A percentile compares a stretch with the other conserved stretches of the same genome.
These are phyloP conservation scores for Xenops minutus DNA, from an alignment of 2,797 vertebrate species.

Conservation along the genomic window DNA sequence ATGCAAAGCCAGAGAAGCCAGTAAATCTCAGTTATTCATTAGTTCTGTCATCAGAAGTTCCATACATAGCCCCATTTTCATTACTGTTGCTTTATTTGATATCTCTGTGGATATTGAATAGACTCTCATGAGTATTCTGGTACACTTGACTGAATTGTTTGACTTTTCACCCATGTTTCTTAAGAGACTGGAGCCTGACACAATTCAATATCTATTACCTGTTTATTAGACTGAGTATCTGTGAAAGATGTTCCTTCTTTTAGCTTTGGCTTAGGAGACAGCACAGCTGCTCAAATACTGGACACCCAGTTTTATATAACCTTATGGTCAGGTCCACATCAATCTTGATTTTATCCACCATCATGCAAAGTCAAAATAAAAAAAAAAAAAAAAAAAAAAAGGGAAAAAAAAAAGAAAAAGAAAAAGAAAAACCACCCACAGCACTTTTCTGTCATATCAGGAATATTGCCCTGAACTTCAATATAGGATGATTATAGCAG, in stretches of 20 bases:
- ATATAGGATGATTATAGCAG: not conserved
- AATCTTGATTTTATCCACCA: not conserved
- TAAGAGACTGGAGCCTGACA: not conserved
- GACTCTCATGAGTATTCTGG: not conserved
- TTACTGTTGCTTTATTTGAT: conserved; percentile 2
- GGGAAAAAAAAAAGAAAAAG: not conserved
- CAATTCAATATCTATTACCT: not conserved
- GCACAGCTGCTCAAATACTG: not conserved
- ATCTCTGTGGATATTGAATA: not conserved
- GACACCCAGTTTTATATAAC: not conserved
- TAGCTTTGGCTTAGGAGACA: not conserved
- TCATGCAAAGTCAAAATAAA: not conserved
- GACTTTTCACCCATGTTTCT: not conserved
- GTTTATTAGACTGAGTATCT: not conserved
- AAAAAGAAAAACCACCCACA: not conserved
- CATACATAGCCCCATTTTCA: not conserved
- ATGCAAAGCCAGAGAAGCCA: not conserved
- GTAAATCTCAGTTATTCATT: conserved; percentile 1
- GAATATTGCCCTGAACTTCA: not conserved
- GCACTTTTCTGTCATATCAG: not conserved
- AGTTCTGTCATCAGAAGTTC: not conserved
- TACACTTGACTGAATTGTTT: not conserved
- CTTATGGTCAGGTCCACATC: not conserved
- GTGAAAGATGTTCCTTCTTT: not conserved
- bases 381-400: not conserved